phyloP scores from a whole-genome alignment of 2,888 invertebrate genomes.

The Geophilus truncorum region DNA sequence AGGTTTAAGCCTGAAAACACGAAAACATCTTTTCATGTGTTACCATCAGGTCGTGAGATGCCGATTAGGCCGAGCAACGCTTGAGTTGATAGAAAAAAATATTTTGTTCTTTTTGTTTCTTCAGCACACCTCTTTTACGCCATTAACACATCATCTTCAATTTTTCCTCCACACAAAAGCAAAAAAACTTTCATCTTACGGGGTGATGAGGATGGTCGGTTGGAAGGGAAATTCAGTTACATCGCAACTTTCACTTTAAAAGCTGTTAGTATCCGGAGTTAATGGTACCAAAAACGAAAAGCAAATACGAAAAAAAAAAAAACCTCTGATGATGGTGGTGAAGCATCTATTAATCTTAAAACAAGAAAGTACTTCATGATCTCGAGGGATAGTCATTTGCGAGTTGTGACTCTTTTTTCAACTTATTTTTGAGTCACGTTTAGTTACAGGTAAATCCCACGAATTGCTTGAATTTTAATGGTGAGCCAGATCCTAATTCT shows the following conservation, averaged over 20 bases:
- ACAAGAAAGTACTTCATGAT: not conserved
- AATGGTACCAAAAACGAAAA: not conserved
- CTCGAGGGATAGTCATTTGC: not conserved
- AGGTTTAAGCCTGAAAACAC: not conserved
- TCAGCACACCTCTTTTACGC: not conserved
- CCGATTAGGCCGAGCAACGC: not conserved
- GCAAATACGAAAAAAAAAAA: not conserved
- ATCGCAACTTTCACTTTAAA: not conserved
- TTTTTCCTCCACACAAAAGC: not conserved
- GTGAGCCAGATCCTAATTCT: not conserved
- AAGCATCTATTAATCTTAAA: slow-evolving; percentile 5
- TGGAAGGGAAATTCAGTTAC: not conserved
- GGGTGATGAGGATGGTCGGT: not conserved
- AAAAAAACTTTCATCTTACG: not conserved
- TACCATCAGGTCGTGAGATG: not conserved
- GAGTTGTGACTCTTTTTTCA: not conserved
- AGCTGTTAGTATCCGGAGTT: not conserved
- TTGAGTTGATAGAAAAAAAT: too few relatives aligned
- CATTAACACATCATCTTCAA: not conserved
- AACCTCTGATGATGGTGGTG: not conserved
- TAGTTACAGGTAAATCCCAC: not conserved
- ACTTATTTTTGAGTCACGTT: not conserved
- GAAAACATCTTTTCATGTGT: not conserved
- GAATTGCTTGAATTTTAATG: slow-evolving; percentile 11
- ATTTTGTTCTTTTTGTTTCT: not conserved